Conservation (phyloP, 2,797 vertebrate species). For the Platalea minor region DNA sequence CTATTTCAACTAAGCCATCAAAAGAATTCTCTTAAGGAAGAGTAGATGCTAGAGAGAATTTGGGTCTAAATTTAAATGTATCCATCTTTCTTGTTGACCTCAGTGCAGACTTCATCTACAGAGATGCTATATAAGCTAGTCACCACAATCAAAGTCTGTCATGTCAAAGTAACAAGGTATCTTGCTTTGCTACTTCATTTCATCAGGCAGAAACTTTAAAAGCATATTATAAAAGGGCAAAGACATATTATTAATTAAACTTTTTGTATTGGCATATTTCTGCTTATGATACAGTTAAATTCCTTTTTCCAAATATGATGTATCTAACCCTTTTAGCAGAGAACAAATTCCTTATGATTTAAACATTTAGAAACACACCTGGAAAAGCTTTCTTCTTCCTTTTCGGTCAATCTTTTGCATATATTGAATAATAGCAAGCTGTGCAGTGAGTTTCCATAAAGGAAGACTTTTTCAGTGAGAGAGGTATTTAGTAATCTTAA, state of each 20-base stretch:
- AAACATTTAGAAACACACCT: background rate
- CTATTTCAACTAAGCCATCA: background rate
- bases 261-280: background rate
- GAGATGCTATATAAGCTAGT: background rate
- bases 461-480: background rate
- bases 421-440: background rate
- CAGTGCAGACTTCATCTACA: background rate
- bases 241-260: background rate
- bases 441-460: background rate
- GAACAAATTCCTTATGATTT: background rate
- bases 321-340: background rate
- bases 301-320: background rate
- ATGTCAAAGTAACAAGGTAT: background rate
- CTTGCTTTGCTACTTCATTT: background rate
- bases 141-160: background rate
- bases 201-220: background rate
- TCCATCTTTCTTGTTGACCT: background rate
- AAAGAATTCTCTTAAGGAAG: background rate
- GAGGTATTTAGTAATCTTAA: background rate
- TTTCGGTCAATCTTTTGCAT: background rate
- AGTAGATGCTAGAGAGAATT: background rate
- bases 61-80: background rate
- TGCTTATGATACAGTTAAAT: background rate
- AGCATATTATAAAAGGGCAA: background rate
- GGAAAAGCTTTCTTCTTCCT: background rate